Evolutionary conservation across 2,888 invertebrate genomes (phyloP), one percentile per base, ranked within the genome.

Genomic region (Megaustenia siamemsis): DNA sequence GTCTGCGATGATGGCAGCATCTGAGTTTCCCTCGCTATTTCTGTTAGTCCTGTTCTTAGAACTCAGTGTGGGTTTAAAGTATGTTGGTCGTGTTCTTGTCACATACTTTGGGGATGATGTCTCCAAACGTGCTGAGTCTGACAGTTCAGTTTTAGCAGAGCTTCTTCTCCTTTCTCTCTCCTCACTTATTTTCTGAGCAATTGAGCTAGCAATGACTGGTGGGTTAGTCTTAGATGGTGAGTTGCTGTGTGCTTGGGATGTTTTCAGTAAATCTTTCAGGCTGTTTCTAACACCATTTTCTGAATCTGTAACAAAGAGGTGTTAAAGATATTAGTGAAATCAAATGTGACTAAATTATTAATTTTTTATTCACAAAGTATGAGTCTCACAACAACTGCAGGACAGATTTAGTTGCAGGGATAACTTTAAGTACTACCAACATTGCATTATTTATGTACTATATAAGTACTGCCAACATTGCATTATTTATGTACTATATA

Each of bases 31-130:
- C 21, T 63, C 77, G 24, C 43, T 56, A 75, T 38, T 49, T 56
- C 69, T 75, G 60, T 49, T 78, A 0, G 79, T 76, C 49, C 86
- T 87, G n/a, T 83, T 80, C 18, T 79, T 82, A 2, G 87, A 87
- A 24, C 86, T 83, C 53, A 69, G 66, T 12, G 86, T 86, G 4
- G 86, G 78, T 40, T 83, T 78, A 71, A 84, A 87, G 45, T 84
- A 86, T 24, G 87, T 84, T 1, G 87, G 87, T 28, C 80, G 71
- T 10, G 79, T 82, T 24, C 86, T 78, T 8, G 43, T 15, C 1
- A 78, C 45, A 53, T 83, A 45, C 40, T 53, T 71, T 63, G 73
- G 49, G 21, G 56, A 45, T 21, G 83, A 53, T 2, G n/a, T 63
- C 40, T 66, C 75, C 32, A 40, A 24, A 21, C 40, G 76, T 15